Conservation (phyloP, 2,797 vertebrate species). For the Typhlichthys subterraneus region DNA sequence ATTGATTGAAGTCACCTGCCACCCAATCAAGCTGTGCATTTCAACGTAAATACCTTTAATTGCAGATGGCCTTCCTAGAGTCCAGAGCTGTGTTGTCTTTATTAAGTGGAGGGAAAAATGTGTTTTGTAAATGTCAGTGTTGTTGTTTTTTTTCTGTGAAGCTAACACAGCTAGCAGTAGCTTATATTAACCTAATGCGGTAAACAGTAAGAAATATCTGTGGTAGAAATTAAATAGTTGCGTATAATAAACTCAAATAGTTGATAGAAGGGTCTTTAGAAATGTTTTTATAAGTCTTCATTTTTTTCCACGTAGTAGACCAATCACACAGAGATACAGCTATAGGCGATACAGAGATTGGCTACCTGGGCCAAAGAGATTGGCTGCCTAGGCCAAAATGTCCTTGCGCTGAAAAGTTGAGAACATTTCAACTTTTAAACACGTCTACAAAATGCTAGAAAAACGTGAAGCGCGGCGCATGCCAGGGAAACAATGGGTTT, state of each 20-base stretch:
- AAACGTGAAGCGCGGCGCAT: too few relatives aligned
- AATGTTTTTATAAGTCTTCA: too few relatives aligned
- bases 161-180: background rate
- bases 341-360: too few relatives aligned
- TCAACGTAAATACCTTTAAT: slow-evolving; percentile 34
- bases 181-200: too few relatives aligned
- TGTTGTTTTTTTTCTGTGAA: slow-evolving; percentile 18
- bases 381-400: too few relatives aligned
- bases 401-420: too few relatives aligned
- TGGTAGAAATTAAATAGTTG: slow-evolving; percentile 34
- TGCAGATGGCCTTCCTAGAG: slow-evolving; percentile 24
- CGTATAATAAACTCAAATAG: slow-evolving; percentile 19
- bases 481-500: too few relatives aligned
- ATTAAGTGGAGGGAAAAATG: slow-evolving; percentile 26
- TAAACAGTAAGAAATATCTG: slow-evolving; percentile 3
- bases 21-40: slow-evolving; percentile 34
- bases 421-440: too few relatives aligned
- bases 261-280: slow-evolving; percentile 29
- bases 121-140: slow-evolving; percentile 30
- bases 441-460: too few relatives aligned
- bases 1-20: slow-evolving; percentile 42
- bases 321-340: background rate
- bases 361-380: too few relatives aligned
- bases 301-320: slow-evolving; percentile 26
- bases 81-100: slow-evolving; percentile 42